Conservation (phyloP, 2,113 vertebrate genomes). For the Ameiurus melas region DNA sequence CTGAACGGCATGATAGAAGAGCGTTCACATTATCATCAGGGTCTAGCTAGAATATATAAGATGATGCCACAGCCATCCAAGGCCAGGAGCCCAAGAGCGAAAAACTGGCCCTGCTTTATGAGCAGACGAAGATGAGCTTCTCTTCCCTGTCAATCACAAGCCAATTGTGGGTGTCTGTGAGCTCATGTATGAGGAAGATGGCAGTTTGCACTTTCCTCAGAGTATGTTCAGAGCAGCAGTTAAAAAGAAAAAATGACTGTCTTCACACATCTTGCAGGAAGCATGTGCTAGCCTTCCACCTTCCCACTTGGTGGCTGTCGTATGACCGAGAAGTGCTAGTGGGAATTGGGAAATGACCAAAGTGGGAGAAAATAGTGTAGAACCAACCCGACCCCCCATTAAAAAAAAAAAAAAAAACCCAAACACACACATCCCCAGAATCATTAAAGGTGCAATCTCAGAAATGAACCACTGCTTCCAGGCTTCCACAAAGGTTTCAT, state of each 20-base stretch:
- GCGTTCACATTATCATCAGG: not conserved
- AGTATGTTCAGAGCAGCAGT: not conserved
- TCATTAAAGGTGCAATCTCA: slow-evolving; percentile 14
- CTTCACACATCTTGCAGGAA: not conserved
- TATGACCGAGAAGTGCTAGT: not conserved
- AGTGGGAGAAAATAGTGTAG: not conserved
- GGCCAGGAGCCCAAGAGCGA: not conserved
- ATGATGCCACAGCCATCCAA: not conserved
- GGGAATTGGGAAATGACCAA: not conserved
- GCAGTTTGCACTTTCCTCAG: not conserved
- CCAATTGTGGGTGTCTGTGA: not conserved
- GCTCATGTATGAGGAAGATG: not conserved
- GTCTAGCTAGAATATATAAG: not conserved
- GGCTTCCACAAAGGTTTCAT: not conserved
- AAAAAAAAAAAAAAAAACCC: not conserved
- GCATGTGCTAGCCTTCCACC: not conserved
- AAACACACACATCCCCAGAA: not conserved
- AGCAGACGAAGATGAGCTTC: not conserved
- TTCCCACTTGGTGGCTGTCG: not conserved
- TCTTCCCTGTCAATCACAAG: not conserved
- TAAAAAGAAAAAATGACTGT: not conserved
- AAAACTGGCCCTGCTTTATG: not conserved
- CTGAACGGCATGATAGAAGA: not conserved
- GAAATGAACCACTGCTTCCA: not conserved
- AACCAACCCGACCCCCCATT: too few species aligned